A percentile compares a stretch with the other conserved stretches of the same genome.
These are phyloP conservation scores for Neelides sp. DNA, from an alignment of 1,140 invertebrate genomes.

Conservation along the genomic window DNA sequence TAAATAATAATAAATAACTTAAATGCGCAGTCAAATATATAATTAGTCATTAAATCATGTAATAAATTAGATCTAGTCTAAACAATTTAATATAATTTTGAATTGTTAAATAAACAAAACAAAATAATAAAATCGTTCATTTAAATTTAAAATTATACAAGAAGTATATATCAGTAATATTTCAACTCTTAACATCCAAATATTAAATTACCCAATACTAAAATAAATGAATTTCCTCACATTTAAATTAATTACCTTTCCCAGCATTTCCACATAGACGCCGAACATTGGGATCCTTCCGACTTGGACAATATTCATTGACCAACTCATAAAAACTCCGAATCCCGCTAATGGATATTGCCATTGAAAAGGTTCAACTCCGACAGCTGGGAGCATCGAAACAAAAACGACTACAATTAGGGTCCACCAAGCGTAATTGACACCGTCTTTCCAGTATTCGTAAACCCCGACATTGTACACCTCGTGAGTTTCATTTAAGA, in stretches of 20 bases:
- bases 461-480: background rate
- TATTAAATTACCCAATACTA: no score
- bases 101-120: no score
- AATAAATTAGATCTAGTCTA: no score
- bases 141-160: no score
- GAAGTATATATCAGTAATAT: no score
- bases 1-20: no score
- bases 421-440: constrained; percentile 12
- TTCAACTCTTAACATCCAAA: no score
- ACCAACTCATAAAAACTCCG: constrained; percentile 14
- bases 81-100: no score
- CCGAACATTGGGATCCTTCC: constrained; percentile 17
- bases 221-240: background rate
- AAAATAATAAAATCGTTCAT: no score
- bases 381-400: constrained; percentile 8
- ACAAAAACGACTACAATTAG: background rate
- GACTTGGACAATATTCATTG: constrained; percentile 14
- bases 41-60: no score
- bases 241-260: constrained; percentile 6
- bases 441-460: background rate
- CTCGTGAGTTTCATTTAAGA: constrained; percentile 12
- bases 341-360: constrained; percentile 12
- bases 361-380: background rate
- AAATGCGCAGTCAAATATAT: no score
- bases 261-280: constrained; percentile 17